Evolutionary conservation across 2,797 vertebrate genomes (phyloP).

Genomic region (Momotus momota): DNA sequence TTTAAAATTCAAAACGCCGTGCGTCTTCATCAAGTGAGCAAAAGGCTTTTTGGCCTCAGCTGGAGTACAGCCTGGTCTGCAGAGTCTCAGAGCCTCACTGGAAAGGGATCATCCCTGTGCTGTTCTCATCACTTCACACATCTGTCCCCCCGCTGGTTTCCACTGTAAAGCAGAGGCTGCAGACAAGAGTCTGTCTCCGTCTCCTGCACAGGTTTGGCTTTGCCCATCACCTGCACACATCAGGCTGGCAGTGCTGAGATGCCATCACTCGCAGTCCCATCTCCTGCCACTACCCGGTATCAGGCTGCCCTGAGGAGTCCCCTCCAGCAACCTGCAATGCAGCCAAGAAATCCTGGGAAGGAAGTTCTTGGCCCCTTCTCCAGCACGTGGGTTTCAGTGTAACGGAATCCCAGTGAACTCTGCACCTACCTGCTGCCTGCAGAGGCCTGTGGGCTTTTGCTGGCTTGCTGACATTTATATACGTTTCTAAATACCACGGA

Average conservation of each 20-base stretch:
- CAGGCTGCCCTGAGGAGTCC: background rate
- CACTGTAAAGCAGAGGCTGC: background rate
- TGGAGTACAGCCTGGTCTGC: background rate
- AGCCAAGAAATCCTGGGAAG: background rate
- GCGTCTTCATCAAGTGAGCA: background rate
- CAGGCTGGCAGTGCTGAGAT: background rate
- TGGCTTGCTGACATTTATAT: slow-evolving; percentile 14
- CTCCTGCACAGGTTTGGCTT: background rate
- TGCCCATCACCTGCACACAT: accelerated
- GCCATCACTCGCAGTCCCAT: accelerated
- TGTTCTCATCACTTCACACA: background rate
- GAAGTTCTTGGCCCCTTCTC: background rate
- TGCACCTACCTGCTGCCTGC: background rate
- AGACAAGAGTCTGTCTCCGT: background rate
- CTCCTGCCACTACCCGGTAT: accelerated
- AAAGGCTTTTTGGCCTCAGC: background rate
- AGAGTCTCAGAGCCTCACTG: background rate
- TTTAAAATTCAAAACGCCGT: background rate
- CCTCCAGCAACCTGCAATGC: accelerated
- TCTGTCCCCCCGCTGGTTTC: background rate
- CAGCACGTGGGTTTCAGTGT: background rate
- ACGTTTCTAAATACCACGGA: slow-evolving; percentile 9
- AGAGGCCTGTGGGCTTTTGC: background rate
- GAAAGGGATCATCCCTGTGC: background rate
- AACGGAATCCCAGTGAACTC: accelerated